Evolutionary conservation across 2,113 vertebrate genomes (phyloP), one percentile per base, ranked within the genome.

Genomic region (Hoplias malabaricus): DNA sequence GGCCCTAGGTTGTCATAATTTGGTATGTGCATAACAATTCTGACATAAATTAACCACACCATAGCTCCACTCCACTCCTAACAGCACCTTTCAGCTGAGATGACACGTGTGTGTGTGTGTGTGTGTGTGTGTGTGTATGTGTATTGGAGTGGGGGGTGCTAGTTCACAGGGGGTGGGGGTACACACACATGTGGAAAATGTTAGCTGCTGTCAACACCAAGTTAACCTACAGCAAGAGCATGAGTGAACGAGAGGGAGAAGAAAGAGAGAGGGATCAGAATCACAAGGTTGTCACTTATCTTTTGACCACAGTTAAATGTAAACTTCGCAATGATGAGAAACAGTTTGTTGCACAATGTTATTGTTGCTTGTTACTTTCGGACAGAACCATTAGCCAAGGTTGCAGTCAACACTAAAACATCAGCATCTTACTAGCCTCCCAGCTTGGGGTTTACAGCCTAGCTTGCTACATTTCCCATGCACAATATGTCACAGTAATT

Each of bases 31-130:
- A 33, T 74, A 75, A 63, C 59, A 56, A 29, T 50, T 65, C 69
- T 76, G 72, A 75, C 72, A 48, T 66, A 65, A 78, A 50, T 72
- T 59, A 76, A 72, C 67, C 72, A 72, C 77, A 83, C 68, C 76
- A 83, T 72, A 54, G 53, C 81, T 80, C 19, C 56, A 25, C 36
- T 80, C 54, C 57, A 38, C 43, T 73, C 23, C 70, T 80, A 78
- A 83, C 78, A 80, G 73, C 69, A 77, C 27, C 78, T 77, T 77
- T 73, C 78, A 73, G 16, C 73, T 56, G 73, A 62, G 69, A 83
- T 73, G 81, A 83, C 78, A 77, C 53, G 66, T 13, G 56, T 36
- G 42, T 29, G 67, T 79, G 77, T 61, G 34, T 56, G 19, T 79
- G 72, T 66, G 50, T 48, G 13, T 75, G 43, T 65, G 33, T 76